phyloP scores from a whole-genome alignment of 2,888 invertebrate genomes.

The Drosophila macrothrix region DNA sequence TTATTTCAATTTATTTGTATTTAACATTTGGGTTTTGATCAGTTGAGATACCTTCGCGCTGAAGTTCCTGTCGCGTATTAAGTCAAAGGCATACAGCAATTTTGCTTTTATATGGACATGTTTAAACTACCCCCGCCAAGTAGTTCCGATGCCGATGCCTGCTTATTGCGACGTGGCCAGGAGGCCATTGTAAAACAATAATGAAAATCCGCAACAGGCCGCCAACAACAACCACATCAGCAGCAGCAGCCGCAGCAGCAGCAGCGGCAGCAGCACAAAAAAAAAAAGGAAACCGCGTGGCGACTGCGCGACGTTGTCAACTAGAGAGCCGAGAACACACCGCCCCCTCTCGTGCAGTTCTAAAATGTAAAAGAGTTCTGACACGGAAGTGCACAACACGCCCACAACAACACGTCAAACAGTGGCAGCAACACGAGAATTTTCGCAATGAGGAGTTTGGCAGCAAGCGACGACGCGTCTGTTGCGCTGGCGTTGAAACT shows the following conservation, averaged over 20 bases:
- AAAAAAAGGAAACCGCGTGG: constrained; percentile 37
- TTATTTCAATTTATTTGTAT: constrained; percentile 2
- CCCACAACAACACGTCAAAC: constrained; percentile 49
- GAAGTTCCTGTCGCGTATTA: constrained; percentile 70
- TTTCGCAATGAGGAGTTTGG: constrained; percentile 36
- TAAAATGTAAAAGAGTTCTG: constrained; percentile 73
- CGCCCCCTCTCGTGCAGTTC: constrained; percentile 35
- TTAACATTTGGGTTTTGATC: constrained; percentile 6
- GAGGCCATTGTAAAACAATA: constrained; percentile 68
- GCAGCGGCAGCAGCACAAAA: constrained; percentile 4
- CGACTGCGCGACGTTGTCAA: constrained; percentile 65
- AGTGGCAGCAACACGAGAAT: constrained; percentile 16
- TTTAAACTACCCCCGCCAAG: constrained; percentile 29
- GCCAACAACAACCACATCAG: constrained; percentile 25
- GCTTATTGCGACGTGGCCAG: constrained; percentile 70
- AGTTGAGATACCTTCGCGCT: constrained; percentile 50
- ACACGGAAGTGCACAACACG: constrained; percentile 62
- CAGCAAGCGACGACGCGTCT: constrained; percentile 57
- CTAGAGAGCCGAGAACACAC: constrained; percentile 11
- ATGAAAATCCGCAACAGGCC: constrained; percentile 58
- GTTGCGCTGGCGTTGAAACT: constrained; percentile 66
- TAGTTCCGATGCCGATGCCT: constrained; percentile 48
- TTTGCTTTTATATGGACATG: constrained; percentile 72
- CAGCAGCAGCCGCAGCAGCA: constrained; percentile 17
- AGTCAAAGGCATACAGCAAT: constrained; percentile 64